Evolutionary conservation across 2,888 invertebrate species (phyloP).

Genomic region (Leptinotarsa tumamoca): DNA sequence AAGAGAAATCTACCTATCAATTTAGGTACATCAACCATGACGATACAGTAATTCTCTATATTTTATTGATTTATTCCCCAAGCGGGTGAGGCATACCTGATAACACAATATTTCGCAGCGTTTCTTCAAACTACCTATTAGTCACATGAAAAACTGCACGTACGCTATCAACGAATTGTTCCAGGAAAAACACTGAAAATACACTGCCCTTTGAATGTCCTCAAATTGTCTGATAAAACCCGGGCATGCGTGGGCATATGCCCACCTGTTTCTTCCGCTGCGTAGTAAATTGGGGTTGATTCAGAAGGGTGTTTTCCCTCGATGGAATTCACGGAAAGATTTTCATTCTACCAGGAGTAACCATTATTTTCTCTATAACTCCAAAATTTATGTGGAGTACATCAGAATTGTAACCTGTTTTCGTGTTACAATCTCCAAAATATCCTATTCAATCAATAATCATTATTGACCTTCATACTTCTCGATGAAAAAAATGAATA

Average conservation of each 20-base stretch:
- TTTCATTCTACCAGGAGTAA: too few relatives aligned
- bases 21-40: background rate
- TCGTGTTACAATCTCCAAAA: too few relatives aligned
- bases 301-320: constrained; percentile 6
- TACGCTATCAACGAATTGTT: constrained; percentile 3
- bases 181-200: constrained; percentile 30
- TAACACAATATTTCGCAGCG: background rate
- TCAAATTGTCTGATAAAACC: constrained; percentile 33
- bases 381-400: too few relatives aligned
- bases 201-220: constrained; percentile 44
- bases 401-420: too few relatives aligned
- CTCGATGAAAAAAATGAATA: too few relatives aligned
- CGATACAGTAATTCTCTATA: background rate
- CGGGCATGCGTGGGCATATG: constrained; percentile 41
- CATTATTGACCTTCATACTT: too few relatives aligned
- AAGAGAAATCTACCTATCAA: background rate
- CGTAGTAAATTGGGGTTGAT: constrained; percentile 7
- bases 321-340: background rate
- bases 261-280: constrained; percentile 37
- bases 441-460: too few relatives aligned
- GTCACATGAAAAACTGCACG: constrained; percentile 22
- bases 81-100: constrained; percentile 7
- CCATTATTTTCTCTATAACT: too few relatives aligned
- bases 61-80: constrained; percentile 5
- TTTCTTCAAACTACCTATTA: background rate